These are phyloP conservation scores for Cosmopolites sordidus DNA, from an alignment of 2,888 invertebrate species.

Conservation along the genomic window DNA sequence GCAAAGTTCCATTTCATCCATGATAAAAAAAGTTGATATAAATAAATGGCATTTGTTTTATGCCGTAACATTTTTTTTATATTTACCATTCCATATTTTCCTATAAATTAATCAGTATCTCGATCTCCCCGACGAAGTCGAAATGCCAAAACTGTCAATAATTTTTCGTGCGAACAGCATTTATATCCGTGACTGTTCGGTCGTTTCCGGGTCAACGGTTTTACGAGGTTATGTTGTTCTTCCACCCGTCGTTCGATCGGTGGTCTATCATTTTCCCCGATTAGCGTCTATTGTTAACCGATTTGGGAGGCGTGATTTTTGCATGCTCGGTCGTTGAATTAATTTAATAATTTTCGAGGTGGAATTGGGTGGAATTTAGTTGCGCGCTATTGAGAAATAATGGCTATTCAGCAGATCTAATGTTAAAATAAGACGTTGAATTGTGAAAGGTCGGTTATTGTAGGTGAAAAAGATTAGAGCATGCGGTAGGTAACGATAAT, in stretches of 20 bases:
- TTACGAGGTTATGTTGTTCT: conserved; percentile 17
- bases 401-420: conserved; percentile 2
- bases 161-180: too few relatives aligned
- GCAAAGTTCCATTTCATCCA: too few relatives aligned
- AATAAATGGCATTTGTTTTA: too few relatives aligned
- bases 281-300: conserved; percentile 19
- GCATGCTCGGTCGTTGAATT: conserved; percentile 9
- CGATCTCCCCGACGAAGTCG: too few relatives aligned
- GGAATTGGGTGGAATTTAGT: conserved; percentile 1
- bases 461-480: neutral
- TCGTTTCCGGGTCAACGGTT: conserved; percentile 14
- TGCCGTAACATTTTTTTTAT: too few relatives aligned
- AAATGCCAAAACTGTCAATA: too few relatives aligned
- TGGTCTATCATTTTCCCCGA: conserved; percentile 6
- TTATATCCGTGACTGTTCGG: neutral
- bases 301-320: conserved; percentile 21
- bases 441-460: conserved; percentile 1
- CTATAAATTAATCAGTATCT: too few relatives aligned
- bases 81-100: too few relatives aligned
- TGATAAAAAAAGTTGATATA: too few relatives aligned
- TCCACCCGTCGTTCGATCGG: conserved; percentile 6
- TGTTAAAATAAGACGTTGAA: conserved; percentile 1
- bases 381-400: neutral
- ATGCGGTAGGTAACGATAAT: neutral
- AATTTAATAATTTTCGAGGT: neutral